Evolutionary conservation across 2,888 invertebrate genomes (phyloP).

Genomic region (Neuroscelio doddi): DNA sequence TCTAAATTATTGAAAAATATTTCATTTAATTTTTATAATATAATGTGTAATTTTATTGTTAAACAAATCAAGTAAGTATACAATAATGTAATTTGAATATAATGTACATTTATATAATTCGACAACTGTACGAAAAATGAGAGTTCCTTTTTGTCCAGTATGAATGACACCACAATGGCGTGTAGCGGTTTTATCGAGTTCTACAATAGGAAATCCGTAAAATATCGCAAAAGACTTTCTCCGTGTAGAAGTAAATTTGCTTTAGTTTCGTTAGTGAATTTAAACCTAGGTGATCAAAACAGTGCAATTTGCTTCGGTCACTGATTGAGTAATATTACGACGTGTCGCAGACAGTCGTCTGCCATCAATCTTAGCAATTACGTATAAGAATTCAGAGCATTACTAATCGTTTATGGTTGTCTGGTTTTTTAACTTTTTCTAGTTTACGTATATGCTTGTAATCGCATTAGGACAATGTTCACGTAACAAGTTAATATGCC

Average conservation of each 20-base stretch:
- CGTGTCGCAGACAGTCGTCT: neutral
- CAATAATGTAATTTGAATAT: slow-evolving; percentile 3
- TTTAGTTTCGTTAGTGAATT: slow-evolving; percentile 45
- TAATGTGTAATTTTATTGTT: neutral
- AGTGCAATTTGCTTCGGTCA: slow-evolving; percentile 3
- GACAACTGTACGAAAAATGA: slow-evolving; percentile 46
- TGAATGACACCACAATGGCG: slow-evolving; percentile 18
- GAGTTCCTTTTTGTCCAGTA: slow-evolving; percentile 41
- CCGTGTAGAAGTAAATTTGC: slow-evolving; percentile 29
- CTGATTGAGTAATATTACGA: neutral
- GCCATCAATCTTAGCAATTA: no score
- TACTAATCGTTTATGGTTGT: no score
- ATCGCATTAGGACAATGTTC: no score
- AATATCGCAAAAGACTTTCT: slow-evolving; percentile 43
- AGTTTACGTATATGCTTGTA: no score
- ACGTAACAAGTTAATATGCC: no score
- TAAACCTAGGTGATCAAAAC: slow-evolving; percentile 3
- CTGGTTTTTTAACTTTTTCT: no score
- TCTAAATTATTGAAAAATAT: neutral
- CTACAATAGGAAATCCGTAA: slow-evolving; percentile 35
- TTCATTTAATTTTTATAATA: neutral
- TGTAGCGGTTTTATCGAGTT: slow-evolving; percentile 33
- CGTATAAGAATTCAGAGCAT: no score
- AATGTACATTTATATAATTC: slow-evolving; percentile 10
- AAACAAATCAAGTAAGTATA: no score